Evolutionary conservation across 1,140 invertebrate genomes (phyloP).

Genomic region (Spodoptera frugiperda): DNA sequence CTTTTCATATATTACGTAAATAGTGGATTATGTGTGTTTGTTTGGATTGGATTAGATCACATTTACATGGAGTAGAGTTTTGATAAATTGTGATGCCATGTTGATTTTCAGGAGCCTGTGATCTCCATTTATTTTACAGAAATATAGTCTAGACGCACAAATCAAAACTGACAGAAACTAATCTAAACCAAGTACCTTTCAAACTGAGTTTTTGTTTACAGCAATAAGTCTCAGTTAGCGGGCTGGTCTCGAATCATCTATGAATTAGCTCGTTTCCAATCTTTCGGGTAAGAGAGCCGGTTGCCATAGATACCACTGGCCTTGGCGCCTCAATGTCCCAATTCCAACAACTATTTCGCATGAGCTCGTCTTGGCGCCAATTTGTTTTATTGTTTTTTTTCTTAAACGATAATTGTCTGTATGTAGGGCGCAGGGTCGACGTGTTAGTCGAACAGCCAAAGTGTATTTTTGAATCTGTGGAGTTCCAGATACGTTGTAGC

Average conservation of each 20-base stretch:
- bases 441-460: slow-evolving; percentile 1
- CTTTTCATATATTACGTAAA: background rate
- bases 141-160: slow-evolving; percentile 20
- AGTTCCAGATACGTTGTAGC: background rate
- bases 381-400: slow-evolving; percentile 42
- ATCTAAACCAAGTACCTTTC: background rate
- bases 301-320: slow-evolving; percentile 23
- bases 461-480: slow-evolving; percentile 2
- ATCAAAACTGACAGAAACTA: slow-evolving; percentile 14
- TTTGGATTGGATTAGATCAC: background rate
- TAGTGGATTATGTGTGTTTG: slow-evolving; percentile 1
- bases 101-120: background rate
- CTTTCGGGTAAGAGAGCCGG: background rate
- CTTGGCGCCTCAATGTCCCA: slow-evolving; percentile 25
- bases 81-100: background rate
- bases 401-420: slow-evolving; percentile 20
- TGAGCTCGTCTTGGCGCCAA: slow-evolving; percentile 26
- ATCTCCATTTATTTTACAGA: background rate
- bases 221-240: background rate
- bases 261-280: slow-evolving; percentile 4
- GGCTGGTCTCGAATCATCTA: background rate
- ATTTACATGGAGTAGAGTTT: background rate
- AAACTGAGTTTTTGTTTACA: slow-evolving; percentile 24
- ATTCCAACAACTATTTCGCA: slow-evolving; percentile 22
- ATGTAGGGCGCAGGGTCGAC: slow-evolving; percentile 32